Evolutionary conservation across 2,113 vertebrate genomes (phyloP), one percentile per base, ranked within the genome.

Genomic region (Rhabdomys dilectus): DNA sequence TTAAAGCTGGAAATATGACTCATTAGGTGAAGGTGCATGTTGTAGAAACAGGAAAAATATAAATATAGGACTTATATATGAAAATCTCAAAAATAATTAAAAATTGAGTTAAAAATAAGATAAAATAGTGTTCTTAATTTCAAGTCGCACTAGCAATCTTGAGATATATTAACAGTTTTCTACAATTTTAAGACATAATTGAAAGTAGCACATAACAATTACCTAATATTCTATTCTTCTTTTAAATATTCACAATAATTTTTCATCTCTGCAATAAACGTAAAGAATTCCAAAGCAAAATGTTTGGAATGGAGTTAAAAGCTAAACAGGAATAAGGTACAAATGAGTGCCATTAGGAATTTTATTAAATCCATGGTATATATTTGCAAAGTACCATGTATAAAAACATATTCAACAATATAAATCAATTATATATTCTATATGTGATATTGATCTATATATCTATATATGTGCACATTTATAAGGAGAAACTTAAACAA

Each of bases 221-320:
- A 78, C 0, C 12, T 5, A 39, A 58, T 13, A 70, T 75, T 88
- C 42, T 34, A 86, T 5, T 89, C 6, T 53, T 2, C 31, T 75
- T 92, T 84, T 60, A 90, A 91, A 92, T 72, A 85, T 21, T 60
- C 39, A 51, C 42, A 85, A 81, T 68, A 85, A 51, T 34, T 91
- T 93, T 60, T 76, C 39, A 84, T 76, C 16, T 13, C 24, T 81
- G 1, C 9, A 95, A 39, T 78, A 89, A 87, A 94, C 8, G 12
- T 31, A n/a, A 1, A 29, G 21, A 56, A 42, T 26, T 78, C 91
- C 5, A 82, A 92, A 95, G 70, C 5, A 82, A 21, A 91, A 73
- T 0, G 16, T 89, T 56, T 45, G 24, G 34, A 96, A 89, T 42
- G 19, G 5, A 8, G 70, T 7, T 82, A 34, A 89, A 81, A 91